Conservation (phyloP, 2,797 vertebrate genomes). For the Xyrichtys novacula region DNA sequence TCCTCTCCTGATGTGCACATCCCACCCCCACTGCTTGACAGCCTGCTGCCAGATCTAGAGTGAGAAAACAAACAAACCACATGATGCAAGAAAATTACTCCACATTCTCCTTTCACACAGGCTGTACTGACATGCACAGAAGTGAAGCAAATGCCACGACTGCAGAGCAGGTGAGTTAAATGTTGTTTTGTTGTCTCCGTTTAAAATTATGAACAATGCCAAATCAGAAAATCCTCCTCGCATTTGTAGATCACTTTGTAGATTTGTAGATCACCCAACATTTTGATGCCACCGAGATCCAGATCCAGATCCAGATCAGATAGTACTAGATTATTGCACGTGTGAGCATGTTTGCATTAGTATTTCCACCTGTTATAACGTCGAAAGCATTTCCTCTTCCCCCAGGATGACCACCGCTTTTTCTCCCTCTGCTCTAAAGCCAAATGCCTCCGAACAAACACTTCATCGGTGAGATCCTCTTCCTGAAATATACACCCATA, state of each 20-base stretch:
- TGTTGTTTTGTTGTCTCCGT: slow-evolving; percentile 1
- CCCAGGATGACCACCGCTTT: slow-evolving; percentile 87
- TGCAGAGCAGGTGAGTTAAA: neutral
- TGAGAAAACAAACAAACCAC: slow-evolving; percentile 44
- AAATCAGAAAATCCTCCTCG: neutral
- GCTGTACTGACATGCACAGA: slow-evolving; percentile 24
- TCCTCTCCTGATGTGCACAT: slow-evolving; percentile 69
- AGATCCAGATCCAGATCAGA: too few species aligned
- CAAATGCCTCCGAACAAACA: slow-evolving; percentile 86
- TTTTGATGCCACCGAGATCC: too few species aligned
- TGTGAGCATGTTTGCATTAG: neutral
- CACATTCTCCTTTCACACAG: slow-evolving; percentile 37
- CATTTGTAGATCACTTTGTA: too few species aligned
- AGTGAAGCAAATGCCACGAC: slow-evolving; percentile 3
- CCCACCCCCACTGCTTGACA: slow-evolving; percentile 54
- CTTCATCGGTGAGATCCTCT: slow-evolving; percentile 89
- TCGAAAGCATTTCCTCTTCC: slow-evolving; percentile 85
- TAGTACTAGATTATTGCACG: neutral
- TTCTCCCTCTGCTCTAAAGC: slow-evolving; percentile 88
- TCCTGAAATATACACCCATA: slow-evolving; percentile 74
- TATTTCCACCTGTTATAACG: slow-evolving; percentile 86
- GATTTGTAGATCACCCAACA: too few species aligned
- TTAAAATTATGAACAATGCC: neutral
- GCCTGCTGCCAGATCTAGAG: slow-evolving; percentile 73
- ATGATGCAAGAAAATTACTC: slow-evolving; percentile 37